Conservation (phyloP, 2,113 vertebrate genomes). For the Dascyllus trimaculatus region DNA sequence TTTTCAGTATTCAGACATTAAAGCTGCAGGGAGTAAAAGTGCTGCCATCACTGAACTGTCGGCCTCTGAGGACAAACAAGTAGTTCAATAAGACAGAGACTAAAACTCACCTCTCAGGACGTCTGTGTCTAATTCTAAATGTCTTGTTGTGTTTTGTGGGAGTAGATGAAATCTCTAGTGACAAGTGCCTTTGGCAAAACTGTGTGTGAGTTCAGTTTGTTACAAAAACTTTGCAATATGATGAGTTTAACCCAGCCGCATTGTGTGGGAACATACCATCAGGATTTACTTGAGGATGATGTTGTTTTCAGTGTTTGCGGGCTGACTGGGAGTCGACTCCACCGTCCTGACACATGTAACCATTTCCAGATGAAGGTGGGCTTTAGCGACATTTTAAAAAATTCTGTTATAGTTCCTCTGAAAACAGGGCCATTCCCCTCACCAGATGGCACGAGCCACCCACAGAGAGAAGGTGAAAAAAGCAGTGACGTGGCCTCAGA, state of each 20-base stretch:
- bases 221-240: constrained; percentile 25
- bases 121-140: constrained; percentile 28
- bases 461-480: constrained; percentile 53
- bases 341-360: constrained; percentile 59
- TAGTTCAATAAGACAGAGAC: constrained; percentile 17
- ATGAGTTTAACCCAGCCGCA: constrained; percentile 42
- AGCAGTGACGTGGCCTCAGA: background rate
- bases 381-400: constrained; percentile 63
- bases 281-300: constrained; percentile 53
- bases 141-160: constrained; percentile 39
- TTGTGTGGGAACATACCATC: constrained; percentile 44
- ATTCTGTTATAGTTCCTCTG: constrained; percentile 51
- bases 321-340: constrained; percentile 47
- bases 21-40: background rate
- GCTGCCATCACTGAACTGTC: background rate
- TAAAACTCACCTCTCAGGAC: constrained; percentile 4
- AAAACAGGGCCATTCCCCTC: constrained; percentile 43
- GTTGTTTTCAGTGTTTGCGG: constrained; percentile 45
- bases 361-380: constrained; percentile 76
- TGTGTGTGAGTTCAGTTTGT: constrained; percentile 32
- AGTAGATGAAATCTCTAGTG: constrained; percentile 27
- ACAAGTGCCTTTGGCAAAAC: constrained; percentile 40
- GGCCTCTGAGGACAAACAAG: background rate
- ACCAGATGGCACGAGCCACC: constrained; percentile 65
- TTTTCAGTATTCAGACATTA: constrained; percentile 20